Evolutionary conservation across 2,888 invertebrate genomes (phyloP).

Genomic region (Papilio demoleus): DNA sequence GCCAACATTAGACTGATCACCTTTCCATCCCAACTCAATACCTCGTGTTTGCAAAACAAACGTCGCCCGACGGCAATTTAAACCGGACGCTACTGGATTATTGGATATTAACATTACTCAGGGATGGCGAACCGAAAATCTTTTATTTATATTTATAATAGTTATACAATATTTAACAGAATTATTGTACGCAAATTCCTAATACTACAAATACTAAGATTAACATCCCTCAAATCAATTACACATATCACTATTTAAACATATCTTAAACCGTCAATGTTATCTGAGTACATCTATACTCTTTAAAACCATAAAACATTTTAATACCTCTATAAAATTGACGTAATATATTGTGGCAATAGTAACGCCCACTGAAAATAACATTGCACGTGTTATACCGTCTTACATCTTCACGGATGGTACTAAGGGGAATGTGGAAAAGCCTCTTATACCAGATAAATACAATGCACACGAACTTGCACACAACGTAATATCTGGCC

Average conservation of each 20-base stretch:
- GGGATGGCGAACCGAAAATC: slow-evolving; percentile 45
- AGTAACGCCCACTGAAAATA: slow-evolving; percentile 3
- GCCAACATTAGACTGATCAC: slow-evolving; percentile 34
- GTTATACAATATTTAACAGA: too few species aligned
- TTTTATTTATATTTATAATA: too few species aligned
- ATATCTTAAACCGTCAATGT: neutral
- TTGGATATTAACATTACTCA: slow-evolving; percentile 46
- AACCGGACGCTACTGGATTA: slow-evolving; percentile 53
- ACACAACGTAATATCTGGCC: neutral
- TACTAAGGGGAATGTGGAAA: slow-evolving; percentile 14
- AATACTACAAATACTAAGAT: too few species aligned
- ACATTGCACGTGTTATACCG: neutral
- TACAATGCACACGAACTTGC: neutral
- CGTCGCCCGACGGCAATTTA: slow-evolving; percentile 46
- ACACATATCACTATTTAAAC: neutral
- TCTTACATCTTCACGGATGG: neutral
- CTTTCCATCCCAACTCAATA: slow-evolving; percentile 48
- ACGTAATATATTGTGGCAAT: neutral
- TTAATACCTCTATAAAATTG: slow-evolving; percentile 21
- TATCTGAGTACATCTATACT: neutral
- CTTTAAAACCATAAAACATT: slow-evolving; percentile 12
- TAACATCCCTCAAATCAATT: neutral
- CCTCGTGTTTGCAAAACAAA: slow-evolving; percentile 65
- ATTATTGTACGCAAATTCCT: too few species aligned
- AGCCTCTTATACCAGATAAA: slow-evolving; percentile 26